A percentile compares a stretch with the other conserved stretches of the same genome.
phyloP scores from a whole-genome alignment of 2,797 vertebrate species.

The Pogonophryne albipinna region DNA sequence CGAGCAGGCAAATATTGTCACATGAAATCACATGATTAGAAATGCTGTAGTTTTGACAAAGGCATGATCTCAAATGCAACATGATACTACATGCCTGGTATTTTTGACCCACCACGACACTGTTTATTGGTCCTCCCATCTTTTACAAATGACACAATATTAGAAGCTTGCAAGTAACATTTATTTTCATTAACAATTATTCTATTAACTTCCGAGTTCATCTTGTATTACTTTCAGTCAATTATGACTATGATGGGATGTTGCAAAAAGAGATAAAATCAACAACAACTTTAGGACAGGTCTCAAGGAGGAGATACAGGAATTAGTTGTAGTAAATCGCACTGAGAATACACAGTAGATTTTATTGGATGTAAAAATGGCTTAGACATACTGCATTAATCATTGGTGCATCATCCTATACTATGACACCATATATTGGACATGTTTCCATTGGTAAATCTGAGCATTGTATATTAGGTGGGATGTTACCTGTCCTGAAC shows the following conservation, averaged over 20 bases:
- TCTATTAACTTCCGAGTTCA: neutral
- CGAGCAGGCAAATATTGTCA: slow-evolving; percentile 4
- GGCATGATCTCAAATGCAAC: neutral
- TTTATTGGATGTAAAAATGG: too few relatives aligned
- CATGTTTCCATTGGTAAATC: neutral
- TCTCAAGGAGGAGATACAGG: too few relatives aligned
- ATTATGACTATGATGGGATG: too few relatives aligned
- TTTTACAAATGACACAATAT: neutral
- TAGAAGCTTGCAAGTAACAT: neutral
- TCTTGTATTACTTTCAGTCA: too few relatives aligned
- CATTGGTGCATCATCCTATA: too few relatives aligned
- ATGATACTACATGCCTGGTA: neutral
- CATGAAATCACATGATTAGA: slow-evolving; percentile 15
- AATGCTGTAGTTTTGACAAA: slow-evolving; percentile 3
- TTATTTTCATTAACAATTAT: neutral
- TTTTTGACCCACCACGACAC: neutral
- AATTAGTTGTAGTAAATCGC: too few relatives aligned
- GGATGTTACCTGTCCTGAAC: neutral
- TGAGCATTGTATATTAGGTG: neutral
- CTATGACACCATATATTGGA: too few relatives aligned
- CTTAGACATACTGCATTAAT: too few relatives aligned
- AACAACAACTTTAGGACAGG: too few relatives aligned
- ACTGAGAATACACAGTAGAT: too few relatives aligned
- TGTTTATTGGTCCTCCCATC: neutral
- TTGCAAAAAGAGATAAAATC: too few relatives aligned